Percentiles rank a stretch among this genome's conserved stretches.
Evolutionary conservation across 2,797 vertebrate species (phyloP).

Genomic region (Enteromius argenteus): DNA sequence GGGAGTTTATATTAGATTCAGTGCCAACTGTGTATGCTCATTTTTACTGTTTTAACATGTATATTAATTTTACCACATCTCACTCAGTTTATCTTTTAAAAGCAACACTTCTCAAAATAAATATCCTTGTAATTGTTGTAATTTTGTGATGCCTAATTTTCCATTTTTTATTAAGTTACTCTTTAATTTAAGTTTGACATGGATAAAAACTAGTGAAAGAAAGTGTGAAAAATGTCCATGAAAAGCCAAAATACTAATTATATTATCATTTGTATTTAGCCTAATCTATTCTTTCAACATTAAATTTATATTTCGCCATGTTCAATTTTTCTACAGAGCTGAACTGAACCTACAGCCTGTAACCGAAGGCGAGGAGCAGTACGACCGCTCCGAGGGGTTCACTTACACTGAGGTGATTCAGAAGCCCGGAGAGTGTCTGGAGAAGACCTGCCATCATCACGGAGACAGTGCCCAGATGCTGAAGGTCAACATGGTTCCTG

Average conservation of each 20-base stretch:
- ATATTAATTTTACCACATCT: no score
- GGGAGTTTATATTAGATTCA: no score
- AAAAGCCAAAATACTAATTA: not conserved
- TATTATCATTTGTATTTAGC: not conserved
- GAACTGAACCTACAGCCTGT: slow-evolving; percentile 86
- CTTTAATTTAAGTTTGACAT: not conserved
- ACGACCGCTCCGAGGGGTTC: slow-evolving; percentile 85
- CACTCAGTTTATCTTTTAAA: no score
- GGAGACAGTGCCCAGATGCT: slow-evolving; percentile 76
- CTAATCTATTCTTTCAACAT: not conserved
- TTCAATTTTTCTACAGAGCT: slow-evolving; percentile 78
- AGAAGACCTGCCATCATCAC: slow-evolving; percentile 81
- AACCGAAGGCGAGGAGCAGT: slow-evolving; percentile 73
- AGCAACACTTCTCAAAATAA: no score
- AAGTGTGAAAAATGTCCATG: not conserved
- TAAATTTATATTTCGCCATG: not conserved
- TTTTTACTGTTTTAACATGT: no score
- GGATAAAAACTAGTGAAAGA: not conserved
- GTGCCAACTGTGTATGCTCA: no score
- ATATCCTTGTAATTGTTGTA: no score
- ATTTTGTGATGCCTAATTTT: no score
- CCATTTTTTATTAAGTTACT: no score
- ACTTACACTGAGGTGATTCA: slow-evolving; percentile 87
- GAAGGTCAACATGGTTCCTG: slow-evolving; percentile 88
- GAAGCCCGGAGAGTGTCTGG: slow-evolving; percentile 76